Base-by-base conservation (phyloP, 1,140 invertebrate genomes). In the Monomorium pharaonis region DNA sequence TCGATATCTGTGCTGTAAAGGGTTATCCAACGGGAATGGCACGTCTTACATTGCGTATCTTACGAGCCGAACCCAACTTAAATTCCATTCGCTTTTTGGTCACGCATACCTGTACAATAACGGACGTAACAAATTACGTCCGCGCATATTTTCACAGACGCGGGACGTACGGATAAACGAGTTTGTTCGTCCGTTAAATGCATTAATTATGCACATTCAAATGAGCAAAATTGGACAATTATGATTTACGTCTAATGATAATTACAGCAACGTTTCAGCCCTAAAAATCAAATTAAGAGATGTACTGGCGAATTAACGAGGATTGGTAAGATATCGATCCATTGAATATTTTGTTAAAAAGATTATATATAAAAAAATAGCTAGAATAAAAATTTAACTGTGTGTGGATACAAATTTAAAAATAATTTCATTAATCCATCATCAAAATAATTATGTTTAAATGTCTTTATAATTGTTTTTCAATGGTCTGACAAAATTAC, bases 11-110 rank as follows among this genome's bases (percentile, higher is more conserved):
- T 60, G 60, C n/a, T 5, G 21, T 5, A 14, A 2, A 9, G 24
- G 12, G n/a, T 74, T 77, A 77, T 77, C 44, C 42, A 37, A 37
- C 24, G 16, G 70, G 14, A 84, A 63, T 27, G 70, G 42, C n/a
- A 75, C 44, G 37, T 49, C 42, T 75, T n/a, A 21, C 44, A 10
- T 77, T 58, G 14, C 51, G 37, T 10, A 27, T 6, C 3, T 44
- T 14, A 30, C 24, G 24, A 70, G 18, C 33, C 44, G 21, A 18
- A 18, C 33, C 37, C 5, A 47, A 33, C 44, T 83, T 21, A 42
- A 51, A 30, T 24, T 30, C 30, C 42, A 21, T 65, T 49, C 67
- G n/a, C n/a, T n/a, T 54, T 49, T 65, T 5, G 37, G 37, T 51
- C 33, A 6, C 27, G 14, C 44, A 37, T 14, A 18, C 30, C 16